Conservation (phyloP, 2,888 invertebrate genomes). For the Horisme vitalbata region DNA sequence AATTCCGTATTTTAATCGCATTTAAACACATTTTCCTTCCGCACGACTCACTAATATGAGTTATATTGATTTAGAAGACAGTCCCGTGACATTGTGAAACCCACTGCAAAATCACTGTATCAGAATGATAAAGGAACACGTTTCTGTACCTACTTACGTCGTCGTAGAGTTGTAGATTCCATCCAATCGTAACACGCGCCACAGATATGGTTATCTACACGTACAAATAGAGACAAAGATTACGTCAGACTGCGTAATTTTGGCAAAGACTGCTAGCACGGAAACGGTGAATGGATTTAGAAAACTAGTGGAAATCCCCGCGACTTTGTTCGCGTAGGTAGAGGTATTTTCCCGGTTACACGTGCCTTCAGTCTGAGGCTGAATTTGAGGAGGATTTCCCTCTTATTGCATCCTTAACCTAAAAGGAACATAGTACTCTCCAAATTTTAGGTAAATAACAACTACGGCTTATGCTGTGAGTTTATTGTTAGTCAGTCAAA, state of each 20-base stretch:
- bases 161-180: background rate
- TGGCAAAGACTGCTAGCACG: constrained; percentile 13
- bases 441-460: no score
- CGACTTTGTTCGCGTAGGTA: background rate
- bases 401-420: no score
- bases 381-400: no score
- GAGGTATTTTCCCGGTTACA: no score
- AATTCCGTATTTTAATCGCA: background rate
- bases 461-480: no score
- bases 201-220: no score
- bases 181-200: no score
- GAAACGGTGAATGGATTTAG: constrained; percentile 9
- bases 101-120: constrained; percentile 2
- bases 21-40: background rate
- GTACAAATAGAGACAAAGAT: no score
- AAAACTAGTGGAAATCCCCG: background rate
- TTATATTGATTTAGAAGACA: background rate
- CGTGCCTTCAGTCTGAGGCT: no score
- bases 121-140: no score
- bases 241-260: constrained; percentile 19
- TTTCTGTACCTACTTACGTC: constrained; percentile 1
- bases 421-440: no score
- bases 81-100: constrained; percentile 6
- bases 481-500: no score
- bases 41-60: background rate